A percentile compares a stretch with the other conserved stretches of the same genome.
These are phyloP conservation scores for Caenorhabditis zanzibari DNA, from an alignment of 2,888 invertebrate genomes.

Conservation along the genomic window DNA sequence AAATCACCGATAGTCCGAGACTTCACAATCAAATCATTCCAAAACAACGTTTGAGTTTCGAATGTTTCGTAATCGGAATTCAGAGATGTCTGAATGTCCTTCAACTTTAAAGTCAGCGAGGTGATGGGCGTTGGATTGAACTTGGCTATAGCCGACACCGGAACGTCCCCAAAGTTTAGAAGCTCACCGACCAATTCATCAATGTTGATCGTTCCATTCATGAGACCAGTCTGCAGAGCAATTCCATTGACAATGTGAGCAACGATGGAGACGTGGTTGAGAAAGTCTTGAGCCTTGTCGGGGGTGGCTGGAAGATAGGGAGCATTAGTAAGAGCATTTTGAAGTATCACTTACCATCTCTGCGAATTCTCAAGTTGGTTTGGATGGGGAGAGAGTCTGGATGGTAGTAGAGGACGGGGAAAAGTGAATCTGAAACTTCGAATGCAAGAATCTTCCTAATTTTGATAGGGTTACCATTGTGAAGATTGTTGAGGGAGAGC, in stretches of 20 bases:
- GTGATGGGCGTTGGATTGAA: not conserved
- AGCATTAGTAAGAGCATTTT: no score
- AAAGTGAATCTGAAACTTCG: no score
- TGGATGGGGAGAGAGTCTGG: no score
- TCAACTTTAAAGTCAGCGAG: not conserved
- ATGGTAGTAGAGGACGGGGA: no score
- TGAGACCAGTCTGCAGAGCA: not conserved
- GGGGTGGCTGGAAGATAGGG: not conserved
- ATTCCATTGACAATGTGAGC: constrained; percentile 15
- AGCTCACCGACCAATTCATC: constrained; percentile 10
- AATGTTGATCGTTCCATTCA: not conserved
- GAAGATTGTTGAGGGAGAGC: no score
- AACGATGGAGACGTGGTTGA: not conserved
- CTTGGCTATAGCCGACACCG: not conserved
- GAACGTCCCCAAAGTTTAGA: not conserved
- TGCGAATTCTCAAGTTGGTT: no score
- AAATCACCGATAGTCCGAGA: not conserved
- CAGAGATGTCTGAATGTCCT: not conserved
- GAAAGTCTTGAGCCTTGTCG: not conserved
- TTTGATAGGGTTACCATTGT: no score
- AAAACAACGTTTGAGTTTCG: not conserved
- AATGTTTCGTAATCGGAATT: not conserved
- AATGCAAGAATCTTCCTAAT: no score
- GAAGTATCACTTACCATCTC: no score
- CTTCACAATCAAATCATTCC: not conserved